Base-by-base conservation (phyloP, 2,888 invertebrate genomes). In the Hydrotaea cyrtoneurina region DNA sequence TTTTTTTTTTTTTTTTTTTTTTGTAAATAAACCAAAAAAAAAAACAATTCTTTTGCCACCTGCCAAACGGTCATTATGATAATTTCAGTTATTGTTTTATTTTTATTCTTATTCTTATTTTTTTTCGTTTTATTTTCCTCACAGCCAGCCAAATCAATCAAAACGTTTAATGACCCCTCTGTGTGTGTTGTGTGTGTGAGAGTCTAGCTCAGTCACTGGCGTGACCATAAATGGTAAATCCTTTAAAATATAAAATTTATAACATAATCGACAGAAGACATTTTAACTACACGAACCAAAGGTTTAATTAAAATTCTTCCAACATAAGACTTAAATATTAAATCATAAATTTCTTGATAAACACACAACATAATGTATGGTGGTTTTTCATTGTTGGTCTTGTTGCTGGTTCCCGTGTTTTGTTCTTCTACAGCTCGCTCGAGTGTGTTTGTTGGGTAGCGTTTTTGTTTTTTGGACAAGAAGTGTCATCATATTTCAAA, bases 401-500 rank as follows among this genome's bases (percentile, higher is more conserved):
- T 39, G 39, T 39, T 57, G 11, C 55, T 19, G 5, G n/a, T 55
- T 23, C 10, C 31, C 1, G 59, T 10, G 19, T 55, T 19, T 31
- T 31, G 31, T 31, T 31, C 31, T 31, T 31, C 3, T 7, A 31
- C 3, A 31, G 31, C 31, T 31, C 31, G 31, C 2, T 2, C 7
- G 31, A 4, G 31, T 31, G 59, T n/a, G n/a, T n/a, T n/a, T n/a
- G n/a, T n/a, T n/a, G n/a, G n/a, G n/a, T n/a, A n/a, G n/a, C n/a
- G n/a, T 87, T 87, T 87, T 88, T 87, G 73, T 86, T 83, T 83
- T 85, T 82, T 87, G 87, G 86, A 83, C 89, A 89, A 85, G 82
- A 90, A 90, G 90, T 90, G 90, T 86, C 88, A 89, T 87, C 88
- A 85, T 83, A 86, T 88, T 88, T 86, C 87, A 86, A 85, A 87